A percentile compares a stretch with the other conserved stretches of the same genome.
Evolutionary conservation across 2,113 vertebrate genomes (phyloP).

Genomic region (Lasiurus cinereus): DNA sequence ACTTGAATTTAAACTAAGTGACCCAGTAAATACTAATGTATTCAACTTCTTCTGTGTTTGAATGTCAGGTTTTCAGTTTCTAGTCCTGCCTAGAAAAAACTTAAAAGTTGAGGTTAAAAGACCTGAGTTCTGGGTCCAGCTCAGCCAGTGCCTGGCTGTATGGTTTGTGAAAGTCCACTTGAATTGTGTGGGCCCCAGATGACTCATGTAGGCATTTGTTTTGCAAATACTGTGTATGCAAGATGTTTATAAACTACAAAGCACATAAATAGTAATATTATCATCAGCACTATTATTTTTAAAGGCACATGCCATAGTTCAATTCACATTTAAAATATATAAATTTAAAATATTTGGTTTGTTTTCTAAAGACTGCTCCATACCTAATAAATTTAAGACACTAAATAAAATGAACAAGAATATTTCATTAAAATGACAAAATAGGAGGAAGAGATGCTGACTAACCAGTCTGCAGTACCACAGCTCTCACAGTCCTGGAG

Average conservation of each 20-base stretch:
- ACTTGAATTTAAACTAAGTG: slow-evolving; percentile 9
- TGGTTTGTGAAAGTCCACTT: background rate
- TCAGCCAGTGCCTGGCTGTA: background rate
- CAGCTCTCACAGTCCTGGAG: slow-evolving; percentile 81
- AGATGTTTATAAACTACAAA: slow-evolving; percentile 11
- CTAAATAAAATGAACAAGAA: background rate
- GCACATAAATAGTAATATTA: background rate
- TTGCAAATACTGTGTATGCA: background rate
- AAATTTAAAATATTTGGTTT: background rate
- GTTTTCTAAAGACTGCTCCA: background rate
- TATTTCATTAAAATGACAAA: background rate
- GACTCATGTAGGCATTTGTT: background rate
- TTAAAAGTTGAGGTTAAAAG: background rate
- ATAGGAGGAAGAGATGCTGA: slow-evolving; percentile 62
- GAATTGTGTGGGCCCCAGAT: background rate
- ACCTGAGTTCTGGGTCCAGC: background rate
- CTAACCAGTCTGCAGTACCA: slow-evolving; percentile 89
- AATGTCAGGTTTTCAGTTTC: background rate
- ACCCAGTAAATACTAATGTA: background rate
- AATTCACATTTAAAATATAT: slow-evolving; percentile 40
- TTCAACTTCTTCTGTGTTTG: background rate
- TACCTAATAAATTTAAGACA: background rate
- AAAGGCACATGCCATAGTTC: background rate
- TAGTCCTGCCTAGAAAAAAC: background rate
- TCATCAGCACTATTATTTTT: background rate